Evolutionary conservation across 2,113 vertebrate genomes (phyloP).

Genomic region (Speoplatyrhinus poulsoni): DNA sequence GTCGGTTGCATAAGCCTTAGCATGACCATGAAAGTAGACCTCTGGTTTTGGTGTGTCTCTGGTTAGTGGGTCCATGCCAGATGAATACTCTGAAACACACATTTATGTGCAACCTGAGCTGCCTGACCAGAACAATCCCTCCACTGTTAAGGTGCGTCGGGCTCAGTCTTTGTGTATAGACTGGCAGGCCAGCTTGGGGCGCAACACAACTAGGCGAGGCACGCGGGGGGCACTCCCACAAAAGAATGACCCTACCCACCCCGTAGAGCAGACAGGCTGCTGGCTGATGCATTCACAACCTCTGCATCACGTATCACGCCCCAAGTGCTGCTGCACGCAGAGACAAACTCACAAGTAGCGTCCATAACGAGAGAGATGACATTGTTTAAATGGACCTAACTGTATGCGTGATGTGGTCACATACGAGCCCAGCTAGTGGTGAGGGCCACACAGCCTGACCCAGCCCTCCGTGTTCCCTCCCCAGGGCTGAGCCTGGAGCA

Average conservation of each 20-base stretch:
- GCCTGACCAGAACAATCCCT: not conserved
- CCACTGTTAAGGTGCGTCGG: not conserved
- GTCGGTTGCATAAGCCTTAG: too few relatives aligned
- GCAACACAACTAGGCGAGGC: not conserved
- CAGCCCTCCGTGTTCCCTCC: slow-evolving; percentile 3
- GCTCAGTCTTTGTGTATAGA: not conserved
- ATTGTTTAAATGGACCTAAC: too few relatives aligned
- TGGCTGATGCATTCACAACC: not conserved
- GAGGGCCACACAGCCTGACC: not conserved
- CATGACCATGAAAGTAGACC: too few relatives aligned
- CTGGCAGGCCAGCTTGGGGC: not conserved
- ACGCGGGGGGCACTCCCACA: not conserved
- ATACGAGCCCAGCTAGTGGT: not conserved
- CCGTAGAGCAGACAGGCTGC: not conserved
- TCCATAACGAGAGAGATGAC: too few relatives aligned
- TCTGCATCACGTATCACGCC: not conserved
- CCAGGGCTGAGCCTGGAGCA: slow-evolving; percentile 96
- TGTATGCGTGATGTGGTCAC: not conserved
- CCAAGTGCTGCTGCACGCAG: too few relatives aligned
- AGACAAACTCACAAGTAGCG: too few relatives aligned
- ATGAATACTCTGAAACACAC: slow-evolving; percentile 7
- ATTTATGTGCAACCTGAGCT: slow-evolving; percentile 25
- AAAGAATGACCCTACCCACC: not conserved
- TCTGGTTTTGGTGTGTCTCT: not conserved
- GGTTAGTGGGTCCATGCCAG: not conserved